Base-by-base conservation (phyloP, 2,113 vertebrate genomes). In the Sciurus niger region DNA sequence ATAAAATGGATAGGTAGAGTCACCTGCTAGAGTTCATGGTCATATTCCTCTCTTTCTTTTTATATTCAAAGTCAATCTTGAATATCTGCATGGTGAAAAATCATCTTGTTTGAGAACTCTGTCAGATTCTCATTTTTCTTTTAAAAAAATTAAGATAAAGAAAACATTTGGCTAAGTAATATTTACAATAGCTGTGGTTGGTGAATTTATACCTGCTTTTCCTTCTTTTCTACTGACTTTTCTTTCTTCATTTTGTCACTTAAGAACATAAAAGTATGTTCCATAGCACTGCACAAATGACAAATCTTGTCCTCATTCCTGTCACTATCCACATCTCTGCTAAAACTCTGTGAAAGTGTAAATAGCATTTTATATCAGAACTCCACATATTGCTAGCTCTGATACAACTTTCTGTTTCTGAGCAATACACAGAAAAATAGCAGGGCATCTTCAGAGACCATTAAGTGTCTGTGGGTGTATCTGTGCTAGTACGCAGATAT, bases 161-260 rank as follows among this genome's bases (percentile, higher is more conserved):
- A 73, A 94, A 77, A 22, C 12, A 80, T 55, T 91, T 92, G 93
- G 32, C 40, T 89, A 88, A 93, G 9, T 30, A 67, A 60, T 40
- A 68, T 60, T 77, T 55, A 80, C 9, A 87, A 73, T 77, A 92
- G 10, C 25, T 12, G 37, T n/a, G 0, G n/a, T 73, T 67, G 9
- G 67, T 46, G 9, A 16, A 58, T 88, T 96, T 74, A 18, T 24
- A 68, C 3, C 22, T 72, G 4, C 4, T 73, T 90, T 93, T 48
- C 20, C 37, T 88, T 84, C 48, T 93, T 46, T 70, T 65, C 37
- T 55, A 37, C 2, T 53, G 6, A 24, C 1, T 86, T n/a, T 65
- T 72, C 58, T 43, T 25, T 32, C 40, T n/a, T 37, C 28, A 24
- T 83, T 92, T 77, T 90, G 65, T n/a, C 24, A 92, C 30, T 72